Evolutionary conservation across 2,888 invertebrate species (phyloP).

Genomic region (Cyrtodaria siliqua): DNA sequence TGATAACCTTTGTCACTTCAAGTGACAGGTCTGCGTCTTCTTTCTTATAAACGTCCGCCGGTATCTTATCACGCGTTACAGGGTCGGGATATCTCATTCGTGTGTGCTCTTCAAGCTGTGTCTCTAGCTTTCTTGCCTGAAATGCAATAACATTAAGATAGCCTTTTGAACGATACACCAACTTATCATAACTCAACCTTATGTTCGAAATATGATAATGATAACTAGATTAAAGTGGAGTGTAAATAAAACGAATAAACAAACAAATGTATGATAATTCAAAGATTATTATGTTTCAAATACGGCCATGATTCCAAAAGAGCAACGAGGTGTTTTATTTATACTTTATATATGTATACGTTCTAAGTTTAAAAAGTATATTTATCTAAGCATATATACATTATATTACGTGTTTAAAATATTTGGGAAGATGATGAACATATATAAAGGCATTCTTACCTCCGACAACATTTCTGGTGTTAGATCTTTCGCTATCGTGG

Average conservation of each 20-base stretch:
- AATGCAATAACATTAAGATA: neutral
- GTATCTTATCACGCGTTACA: conserved; percentile 16
- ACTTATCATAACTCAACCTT: too few species aligned
- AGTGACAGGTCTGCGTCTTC: conserved; percentile 23
- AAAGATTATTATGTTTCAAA: too few species aligned
- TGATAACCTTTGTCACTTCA: conserved; percentile 12
- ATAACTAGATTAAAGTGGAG: too few species aligned
- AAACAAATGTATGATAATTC: too few species aligned
- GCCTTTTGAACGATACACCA: neutral
- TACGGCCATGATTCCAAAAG: too few species aligned
- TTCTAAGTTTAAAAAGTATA: too few species aligned
- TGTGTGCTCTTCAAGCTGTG: conserved; percentile 29
- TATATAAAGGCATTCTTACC: neutral
- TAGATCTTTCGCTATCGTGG: neutral
- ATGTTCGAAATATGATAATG: too few species aligned
- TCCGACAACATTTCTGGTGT: neutral
- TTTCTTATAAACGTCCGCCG: conserved; percentile 28
- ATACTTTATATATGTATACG: too few species aligned
- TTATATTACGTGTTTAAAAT: too few species aligned
- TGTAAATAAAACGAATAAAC: neutral
- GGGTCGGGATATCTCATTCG: conserved; percentile 38
- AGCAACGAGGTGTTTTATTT: too few species aligned
- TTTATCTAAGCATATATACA: too few species aligned
- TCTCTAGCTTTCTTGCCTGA: conserved; percentile 11
- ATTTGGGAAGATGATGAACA: too few species aligned